Conservation (phyloP, 2,797 vertebrate species). For the Cossypha heuglini region DNA sequence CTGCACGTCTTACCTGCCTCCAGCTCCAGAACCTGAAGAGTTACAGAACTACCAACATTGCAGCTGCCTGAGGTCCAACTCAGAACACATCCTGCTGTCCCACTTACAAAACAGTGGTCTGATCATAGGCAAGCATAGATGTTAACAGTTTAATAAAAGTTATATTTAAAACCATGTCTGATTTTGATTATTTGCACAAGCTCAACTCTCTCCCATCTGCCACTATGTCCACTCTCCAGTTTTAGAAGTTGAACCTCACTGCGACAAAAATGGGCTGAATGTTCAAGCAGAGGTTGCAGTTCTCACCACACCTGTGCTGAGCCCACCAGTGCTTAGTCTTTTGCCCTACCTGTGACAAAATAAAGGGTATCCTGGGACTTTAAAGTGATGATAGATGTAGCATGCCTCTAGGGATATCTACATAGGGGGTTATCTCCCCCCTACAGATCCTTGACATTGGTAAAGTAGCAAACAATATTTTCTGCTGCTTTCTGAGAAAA, state of each 20-base stretch:
- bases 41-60: constrained; percentile 40
- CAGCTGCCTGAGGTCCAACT: constrained; percentile 15
- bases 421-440: no score
- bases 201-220: background rate
- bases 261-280: background rate
- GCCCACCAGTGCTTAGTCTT: background rate
- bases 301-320: background rate
- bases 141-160: constrained; percentile 17
- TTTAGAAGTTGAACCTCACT: background rate
- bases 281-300: background rate
- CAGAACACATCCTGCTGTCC: background rate
- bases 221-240: background rate
- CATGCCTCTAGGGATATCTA: background rate
- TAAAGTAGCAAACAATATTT: background rate
- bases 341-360: background rate
- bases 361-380: background rate
- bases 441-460: background rate
- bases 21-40: constrained; percentile 75
- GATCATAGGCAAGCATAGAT: background rate
- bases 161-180: background rate
- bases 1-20: constrained; percentile 69
- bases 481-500: background rate
- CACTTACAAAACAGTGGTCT: background rate
- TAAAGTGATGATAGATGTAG: background rate
- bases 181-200: background rate